Base-by-base conservation (phyloP, 2,113 vertebrate genomes). In the Tricholaema leucomelas region DNA sequence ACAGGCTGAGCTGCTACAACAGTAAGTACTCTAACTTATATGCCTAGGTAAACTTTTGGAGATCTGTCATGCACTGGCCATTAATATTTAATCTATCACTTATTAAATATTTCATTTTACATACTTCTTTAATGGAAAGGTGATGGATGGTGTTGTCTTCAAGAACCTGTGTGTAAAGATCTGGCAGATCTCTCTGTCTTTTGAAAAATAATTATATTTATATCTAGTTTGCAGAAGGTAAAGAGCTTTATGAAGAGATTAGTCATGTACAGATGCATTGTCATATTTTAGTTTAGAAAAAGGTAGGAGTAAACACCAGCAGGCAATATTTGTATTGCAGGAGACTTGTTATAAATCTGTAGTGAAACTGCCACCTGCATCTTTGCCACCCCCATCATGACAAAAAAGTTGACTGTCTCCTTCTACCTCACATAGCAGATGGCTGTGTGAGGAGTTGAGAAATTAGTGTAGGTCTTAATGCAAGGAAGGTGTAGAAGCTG, bases 11-110 rank as follows among this genome's bases (percentile, higher is more conserved):
- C 64, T 70, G 58, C 59, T 91, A 24, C 40, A 73, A 81, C 88
- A 93, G 60, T 9, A 44, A 66, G 10, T 63, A 55, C 33, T 82
- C 33, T 35, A 72, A 81, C 59, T 69, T 90, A 44, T 1, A 83
- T 17, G 54, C 30, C 64, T 31, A 33, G 19, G 27, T 87, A 89
- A 93, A 95, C 69, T 92, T 81, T 55, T 42, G 33, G 87, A 72
- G 38, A 60, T 72, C 77, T 85, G 82, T 92, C 81, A 95, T 85
- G 92, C 78, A 85, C 83, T 86, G 69, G 13, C 69, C 6, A 14
- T 96, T 87, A 96, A 93, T 95, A 88, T 95, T 94, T 95, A 87
- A 97, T 94, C 90, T 83, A 91, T 85, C 79, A 67, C 72, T 79
- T 94, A 87, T 59, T 91, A 92, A 89, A 93, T 94, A 94, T 94